Evolutionary conservation across 1,140 invertebrate species (phyloP), one percentile per base, ranked within the genome.

Genomic region (Arctopsyche grandis): DNA sequence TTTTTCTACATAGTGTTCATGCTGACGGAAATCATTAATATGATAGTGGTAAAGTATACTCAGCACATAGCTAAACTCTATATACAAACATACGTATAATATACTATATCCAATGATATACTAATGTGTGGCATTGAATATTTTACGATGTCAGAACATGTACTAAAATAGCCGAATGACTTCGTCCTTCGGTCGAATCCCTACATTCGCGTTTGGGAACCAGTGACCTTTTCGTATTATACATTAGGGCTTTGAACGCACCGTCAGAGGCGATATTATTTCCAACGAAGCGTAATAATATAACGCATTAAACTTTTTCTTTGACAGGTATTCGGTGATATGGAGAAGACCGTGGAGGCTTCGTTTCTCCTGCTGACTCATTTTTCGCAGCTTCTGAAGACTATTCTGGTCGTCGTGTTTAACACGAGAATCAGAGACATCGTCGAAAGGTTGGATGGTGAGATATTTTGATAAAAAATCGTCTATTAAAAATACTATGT

Each of bases 291-390:
- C 29, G 29, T 38, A 38, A 38, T 38, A 38, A 38, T 38, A 38
- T 38, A 38, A 38, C 29, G 29, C 24, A 66, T 12, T 26, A 66
- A 66, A 12, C 1, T 26, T 26, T 66, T 26, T 22, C 24, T 66
- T 66, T n/a, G 10, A 26, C 48, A 78, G 79, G 78, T 80, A 12
- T 83, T 69, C 21, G 82, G 79, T 10, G 78, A 84, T 63, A 69
- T 84, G 21, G 76, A 81, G 52, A 78, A 81, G 56, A 81, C 79
- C 10, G 81, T 78, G 26, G 81, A 84, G 29, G 76, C 73, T 0
- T 82, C 81, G 12, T 83, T 84, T 69, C 69, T 84, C 19, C 66
- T 83, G 10, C 48, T 83, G 14, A 84, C 83, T 0, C 83, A 83
- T 43, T 10, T 80, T 3, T 80, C 66, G 9, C 80, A 83, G 56